Conservation (phyloP, 1,140 invertebrate genomes). For the Polyergus mexicanus region DNA sequence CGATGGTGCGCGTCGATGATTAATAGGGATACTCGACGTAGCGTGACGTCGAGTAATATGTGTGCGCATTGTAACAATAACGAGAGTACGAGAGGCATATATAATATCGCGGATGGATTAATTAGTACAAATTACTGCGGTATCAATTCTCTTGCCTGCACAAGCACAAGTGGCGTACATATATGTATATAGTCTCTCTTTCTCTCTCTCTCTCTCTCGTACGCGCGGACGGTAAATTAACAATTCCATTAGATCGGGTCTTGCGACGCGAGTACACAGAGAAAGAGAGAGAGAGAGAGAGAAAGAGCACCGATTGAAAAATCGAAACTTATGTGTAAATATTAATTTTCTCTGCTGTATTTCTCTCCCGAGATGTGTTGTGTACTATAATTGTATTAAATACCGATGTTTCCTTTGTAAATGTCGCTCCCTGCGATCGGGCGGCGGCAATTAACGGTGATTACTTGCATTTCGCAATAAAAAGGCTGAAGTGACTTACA, state of each 20-base stretch:
- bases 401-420: constrained; percentile 39
- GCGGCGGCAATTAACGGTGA: constrained; percentile 38
- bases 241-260: constrained; percentile 38
- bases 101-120: constrained; percentile 53
- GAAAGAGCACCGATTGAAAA: constrained; percentile 12
- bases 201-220: neutral
- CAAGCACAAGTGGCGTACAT: no score
- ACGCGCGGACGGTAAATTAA: constrained; percentile 33
- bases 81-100: constrained; percentile 42
- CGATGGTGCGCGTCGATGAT: constrained; percentile 45
- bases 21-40: constrained; percentile 59
- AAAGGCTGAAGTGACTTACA: constrained; percentile 51
- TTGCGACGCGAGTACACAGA: constrained; percentile 3
- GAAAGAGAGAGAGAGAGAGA: no score
- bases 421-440: constrained; percentile 27
- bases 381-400: constrained; percentile 56
- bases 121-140: constrained; percentile 64
- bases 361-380: constrained; percentile 8
- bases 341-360: constrained; percentile 41
- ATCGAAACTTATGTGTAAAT: constrained; percentile 54
- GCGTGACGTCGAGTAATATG: constrained; percentile 59
- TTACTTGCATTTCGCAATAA: constrained; percentile 55
- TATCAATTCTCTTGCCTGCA: constrained; percentile 52
- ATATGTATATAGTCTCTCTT: neutral
- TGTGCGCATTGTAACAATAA: constrained; percentile 57